A percentile compares a stretch with the other conserved stretches of the same genome.
Conservation (phyloP, 2,888 invertebrate genomes). For the Mythimna vitellina region DNA sequence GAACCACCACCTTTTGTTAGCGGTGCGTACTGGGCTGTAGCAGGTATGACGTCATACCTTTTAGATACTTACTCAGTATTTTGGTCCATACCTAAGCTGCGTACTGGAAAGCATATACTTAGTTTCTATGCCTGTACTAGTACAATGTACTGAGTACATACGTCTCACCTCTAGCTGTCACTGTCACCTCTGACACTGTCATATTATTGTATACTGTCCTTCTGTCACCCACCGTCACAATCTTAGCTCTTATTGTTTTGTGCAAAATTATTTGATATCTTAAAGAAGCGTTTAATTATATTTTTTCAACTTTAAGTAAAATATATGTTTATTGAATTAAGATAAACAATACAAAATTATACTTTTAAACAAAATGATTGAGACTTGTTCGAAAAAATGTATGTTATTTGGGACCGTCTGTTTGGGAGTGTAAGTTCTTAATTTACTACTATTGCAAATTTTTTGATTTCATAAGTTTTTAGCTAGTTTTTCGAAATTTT, state of each 20-base stretch:
- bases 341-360: background rate
- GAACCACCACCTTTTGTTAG: no score
- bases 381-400: constrained; percentile 95
- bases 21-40: no score
- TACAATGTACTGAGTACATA: no score
- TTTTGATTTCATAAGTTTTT: background rate
- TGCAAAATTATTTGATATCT: background rate
- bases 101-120: no score
- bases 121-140: no score
- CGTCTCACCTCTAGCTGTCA: no score
- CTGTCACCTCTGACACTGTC: background rate
- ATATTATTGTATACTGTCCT: background rate
- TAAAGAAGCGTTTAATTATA: background rate
- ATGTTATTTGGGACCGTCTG: constrained; percentile 95
- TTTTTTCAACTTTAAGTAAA: background rate
- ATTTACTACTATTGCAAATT: background rate
- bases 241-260: background rate
- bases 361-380: constrained; percentile 92
- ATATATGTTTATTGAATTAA: constrained; percentile 6
- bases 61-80: no score
- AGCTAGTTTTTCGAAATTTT: background rate
- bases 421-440: constrained; percentile 93
- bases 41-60: no score
- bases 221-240: background rate
- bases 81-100: no score